Evolutionary conservation across 2,797 vertebrate genomes (phyloP), one percentile per base, ranked within the genome.

Genomic region (Prunella strophiata): DNA sequence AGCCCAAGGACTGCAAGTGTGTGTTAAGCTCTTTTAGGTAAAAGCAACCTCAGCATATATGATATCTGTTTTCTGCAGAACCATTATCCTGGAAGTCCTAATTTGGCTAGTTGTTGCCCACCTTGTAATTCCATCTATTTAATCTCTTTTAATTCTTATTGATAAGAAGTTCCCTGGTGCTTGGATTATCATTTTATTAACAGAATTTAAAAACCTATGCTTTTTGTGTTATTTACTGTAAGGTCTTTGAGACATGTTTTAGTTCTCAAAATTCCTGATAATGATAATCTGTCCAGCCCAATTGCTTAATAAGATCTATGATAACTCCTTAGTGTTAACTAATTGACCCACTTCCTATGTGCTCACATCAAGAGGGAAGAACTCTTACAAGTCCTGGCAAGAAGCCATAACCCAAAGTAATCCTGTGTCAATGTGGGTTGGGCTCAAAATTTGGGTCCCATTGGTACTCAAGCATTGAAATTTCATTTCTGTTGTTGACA

Each of bases 121-220:
- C 21, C 47, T 89, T 91, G 63, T 94, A 93, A 91, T 75, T 73
- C 51, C 42, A 70, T 10, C 13, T 86, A 75, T 58, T 93, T 81
- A 83, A 81, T 85, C 36, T 88, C 29, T 78, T 88, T 55, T 68
- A 63, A 51, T 51, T 91, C 83, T 71, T 93, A 52, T 16, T 4
- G 0, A 42, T 77, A 82, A 83, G 61, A 57, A 36, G 59, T 79
- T 89, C 52, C 45, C 27, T 83, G 27, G 20, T 92, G 36, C 36
- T 74, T 63, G 26, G 61, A 88, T 93, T 92, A 45, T 72, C 4
- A 62, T 78, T 93, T 92, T 75, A 81, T 92, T 81, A 92, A 62
- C 27, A 51, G 57, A 91, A 89, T 94, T 89, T 88, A 73, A 81
- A 89, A 92, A 78, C 30, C 18, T 19, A 13, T 84, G 5, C 40